These are phyloP conservation scores for Sebastes nivosus DNA, from an alignment of 2,797 vertebrate genomes.

Conservation along the genomic window DNA sequence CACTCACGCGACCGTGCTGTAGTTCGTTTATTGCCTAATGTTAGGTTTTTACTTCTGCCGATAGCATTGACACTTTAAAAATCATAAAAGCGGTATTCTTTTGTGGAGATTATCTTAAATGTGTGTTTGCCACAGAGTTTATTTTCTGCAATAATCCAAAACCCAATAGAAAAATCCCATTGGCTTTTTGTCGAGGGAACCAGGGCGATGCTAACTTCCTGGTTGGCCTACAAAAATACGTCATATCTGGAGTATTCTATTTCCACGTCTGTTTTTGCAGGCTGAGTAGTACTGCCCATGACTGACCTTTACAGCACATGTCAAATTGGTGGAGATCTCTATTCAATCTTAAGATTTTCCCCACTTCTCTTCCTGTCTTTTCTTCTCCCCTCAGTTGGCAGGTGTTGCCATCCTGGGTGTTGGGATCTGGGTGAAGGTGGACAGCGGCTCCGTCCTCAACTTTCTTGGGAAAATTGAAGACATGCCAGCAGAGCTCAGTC, in stretches of 20 bases:
- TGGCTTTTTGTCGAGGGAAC: too few relatives aligned
- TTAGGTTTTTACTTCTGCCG: too few relatives aligned
- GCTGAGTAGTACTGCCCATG: not conserved
- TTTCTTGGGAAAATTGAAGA: constrained; percentile 68
- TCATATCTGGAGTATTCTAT: rapidly evolving
- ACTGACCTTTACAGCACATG: not conserved
- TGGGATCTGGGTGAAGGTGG: constrained; percentile 88
- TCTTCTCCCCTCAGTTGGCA: constrained; percentile 73
- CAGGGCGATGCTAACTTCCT: too few relatives aligned
- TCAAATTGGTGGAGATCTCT: not conserved
- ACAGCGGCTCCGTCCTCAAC: constrained; percentile 79
- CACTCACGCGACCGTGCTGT: too few relatives aligned
- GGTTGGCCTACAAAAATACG: too few relatives aligned
- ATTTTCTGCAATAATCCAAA: too few relatives aligned
- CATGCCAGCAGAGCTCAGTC: constrained; percentile 62
- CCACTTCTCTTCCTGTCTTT: not conserved
- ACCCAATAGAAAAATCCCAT: too few relatives aligned
- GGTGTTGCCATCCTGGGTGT: constrained; percentile 82
- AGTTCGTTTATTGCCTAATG: too few relatives aligned
- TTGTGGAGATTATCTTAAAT: too few relatives aligned
- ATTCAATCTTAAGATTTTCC: not conserved
- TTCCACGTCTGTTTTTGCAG: not conserved
- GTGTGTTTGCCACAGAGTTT: too few relatives aligned
- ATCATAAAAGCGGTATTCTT: too few relatives aligned
- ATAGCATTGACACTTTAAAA: rapidly evolving